These are phyloP conservation scores for Sinotaia quadrata DNA, from an alignment of 2,888 invertebrate species.

Conservation along the genomic window DNA sequence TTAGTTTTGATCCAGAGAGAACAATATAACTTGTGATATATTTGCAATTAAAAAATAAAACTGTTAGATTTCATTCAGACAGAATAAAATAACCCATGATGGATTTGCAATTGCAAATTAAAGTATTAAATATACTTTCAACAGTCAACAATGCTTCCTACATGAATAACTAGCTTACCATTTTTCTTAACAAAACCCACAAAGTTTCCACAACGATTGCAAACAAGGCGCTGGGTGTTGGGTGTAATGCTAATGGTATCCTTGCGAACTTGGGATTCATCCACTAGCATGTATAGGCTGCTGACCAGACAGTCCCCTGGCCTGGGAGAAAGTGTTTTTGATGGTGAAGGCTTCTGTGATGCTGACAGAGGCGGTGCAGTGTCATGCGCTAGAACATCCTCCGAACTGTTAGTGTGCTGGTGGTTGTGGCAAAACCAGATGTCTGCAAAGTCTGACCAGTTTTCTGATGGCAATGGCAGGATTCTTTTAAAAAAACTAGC, in stretches of 20 bases:
- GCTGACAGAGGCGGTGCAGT: conserved; percentile 1
- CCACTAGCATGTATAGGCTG: conserved; percentile 52
- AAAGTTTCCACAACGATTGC: conserved; percentile 53
- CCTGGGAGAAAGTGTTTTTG: conserved; percentile 41
- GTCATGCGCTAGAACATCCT: background rate
- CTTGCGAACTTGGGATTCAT: conserved; percentile 37
- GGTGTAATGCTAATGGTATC: conserved; percentile 36
- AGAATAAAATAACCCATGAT: too few species aligned
- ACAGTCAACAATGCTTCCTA: background rate
- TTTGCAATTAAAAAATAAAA: too few species aligned
- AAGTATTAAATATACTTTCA: too few species aligned
- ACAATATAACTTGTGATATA: too few species aligned
- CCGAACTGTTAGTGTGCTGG: conserved; percentile 26
- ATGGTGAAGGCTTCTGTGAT: background rate
- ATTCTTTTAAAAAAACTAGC: conserved; percentile 56
- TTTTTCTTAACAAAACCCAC: conserved; percentile 39
- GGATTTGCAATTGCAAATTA: too few species aligned
- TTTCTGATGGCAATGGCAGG: conserved; percentile 62
- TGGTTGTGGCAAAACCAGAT: conserved; percentile 66
- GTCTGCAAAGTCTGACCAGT: conserved; percentile 63
- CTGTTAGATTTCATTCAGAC: too few species aligned
- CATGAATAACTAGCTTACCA: background rate
- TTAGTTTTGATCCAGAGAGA: too few species aligned
- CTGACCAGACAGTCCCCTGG: conserved; percentile 60
- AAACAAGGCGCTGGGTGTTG: conserved; percentile 39